These are phyloP conservation scores for Zaprionus taronus DNA, from an alignment of 1,140 invertebrate species.

Conservation along the genomic window DNA sequence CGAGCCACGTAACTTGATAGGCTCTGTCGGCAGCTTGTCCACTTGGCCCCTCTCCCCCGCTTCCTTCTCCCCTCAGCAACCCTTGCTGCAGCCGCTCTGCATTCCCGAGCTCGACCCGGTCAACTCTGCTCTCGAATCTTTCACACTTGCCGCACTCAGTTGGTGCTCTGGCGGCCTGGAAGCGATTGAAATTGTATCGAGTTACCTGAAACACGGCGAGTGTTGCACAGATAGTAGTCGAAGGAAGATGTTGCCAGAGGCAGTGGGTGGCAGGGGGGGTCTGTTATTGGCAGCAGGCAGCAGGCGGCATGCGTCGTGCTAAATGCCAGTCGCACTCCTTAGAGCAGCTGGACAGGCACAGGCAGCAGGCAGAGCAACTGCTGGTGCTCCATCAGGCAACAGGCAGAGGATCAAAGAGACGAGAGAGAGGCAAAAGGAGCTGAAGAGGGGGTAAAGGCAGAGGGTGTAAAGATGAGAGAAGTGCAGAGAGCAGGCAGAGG, in stretches of 20 bases:
- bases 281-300: conserved; percentile 18
- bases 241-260: conserved; percentile 21
- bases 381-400: background rate
- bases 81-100: conserved; percentile 3
- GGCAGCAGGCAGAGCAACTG: background rate
- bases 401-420: background rate
- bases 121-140: conserved; percentile 63
- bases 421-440: background rate
- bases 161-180: conserved; percentile 40
- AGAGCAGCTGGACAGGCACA: conserved; percentile 19
- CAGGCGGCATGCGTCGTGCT: conserved; percentile 57
- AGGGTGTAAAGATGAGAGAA: background rate
- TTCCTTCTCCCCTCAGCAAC: background rate
- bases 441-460: background rate
- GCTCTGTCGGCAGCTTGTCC: conserved; percentile 54
- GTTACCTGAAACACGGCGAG: conserved; percentile 62
- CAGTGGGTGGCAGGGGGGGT: conserved; percentile 17
- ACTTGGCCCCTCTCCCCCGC: no score
- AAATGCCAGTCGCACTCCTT: conserved; percentile 59
- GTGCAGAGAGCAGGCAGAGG: no score
- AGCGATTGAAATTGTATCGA: conserved; percentile 72
- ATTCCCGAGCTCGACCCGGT: conserved; percentile 38
- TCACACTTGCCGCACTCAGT: conserved; percentile 80
- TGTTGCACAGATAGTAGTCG: conserved; percentile 45
- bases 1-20: conserved; percentile 64